These are phyloP conservation scores for Escarpia spicata DNA, from an alignment of 2,888 invertebrate species.

Conservation along the genomic window DNA sequence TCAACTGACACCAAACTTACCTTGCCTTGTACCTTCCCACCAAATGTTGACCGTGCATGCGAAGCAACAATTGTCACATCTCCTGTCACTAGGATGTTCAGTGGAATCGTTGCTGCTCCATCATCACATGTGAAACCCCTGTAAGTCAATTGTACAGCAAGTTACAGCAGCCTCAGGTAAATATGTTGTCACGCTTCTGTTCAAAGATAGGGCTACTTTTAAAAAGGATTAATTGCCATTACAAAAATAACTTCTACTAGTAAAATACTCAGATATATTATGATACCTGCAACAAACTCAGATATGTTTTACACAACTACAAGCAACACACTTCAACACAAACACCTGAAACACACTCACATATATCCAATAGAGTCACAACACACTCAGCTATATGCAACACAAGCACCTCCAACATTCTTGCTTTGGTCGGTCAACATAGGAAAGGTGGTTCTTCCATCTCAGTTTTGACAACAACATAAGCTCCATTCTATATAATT, in stretches of 20 bases:
- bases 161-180: neutral
- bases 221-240: neutral
- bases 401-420: too few species aligned
- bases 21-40: slow-evolving; percentile 71
- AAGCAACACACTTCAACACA: too few species aligned
- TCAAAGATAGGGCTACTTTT: neutral
- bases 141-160: neutral
- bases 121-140: slow-evolving; percentile 34
- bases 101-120: slow-evolving; percentile 69
- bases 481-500: too few species aligned
- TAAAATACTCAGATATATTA: too few species aligned
- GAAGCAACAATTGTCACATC: slow-evolving; percentile 85
- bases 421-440: too few species aligned
- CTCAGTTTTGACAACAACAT: too few species aligned
- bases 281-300: too few species aligned
- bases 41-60: slow-evolving; percentile 83
- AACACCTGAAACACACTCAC: too few species aligned
- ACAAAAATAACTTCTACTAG: neutral
- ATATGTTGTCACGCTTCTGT: neutral
- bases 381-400: too few species aligned
- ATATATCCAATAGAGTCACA: too few species aligned
- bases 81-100: slow-evolving; percentile 83
- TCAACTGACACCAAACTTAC: slow-evolving; percentile 48
- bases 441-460: too few species aligned
- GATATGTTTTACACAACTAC: too few species aligned